Conservation (phyloP, 2,113 vertebrate species). For the Pollachius pollachius region DNA sequence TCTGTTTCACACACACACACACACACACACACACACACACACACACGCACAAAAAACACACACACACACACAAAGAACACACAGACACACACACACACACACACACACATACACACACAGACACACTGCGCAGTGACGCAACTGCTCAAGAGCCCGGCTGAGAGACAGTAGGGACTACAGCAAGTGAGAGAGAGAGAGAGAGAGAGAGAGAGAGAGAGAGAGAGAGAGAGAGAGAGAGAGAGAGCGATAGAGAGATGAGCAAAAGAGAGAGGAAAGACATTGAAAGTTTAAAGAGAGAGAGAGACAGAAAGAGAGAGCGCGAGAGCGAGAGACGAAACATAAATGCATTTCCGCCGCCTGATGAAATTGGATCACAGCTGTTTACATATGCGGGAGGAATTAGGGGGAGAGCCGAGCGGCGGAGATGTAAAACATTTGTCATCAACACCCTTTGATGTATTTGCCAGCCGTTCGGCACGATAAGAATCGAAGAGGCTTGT, state of each 20-base stretch:
- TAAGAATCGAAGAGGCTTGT: constrained; percentile 23
- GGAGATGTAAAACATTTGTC: constrained; percentile 34
- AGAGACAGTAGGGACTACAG: constrained; percentile 7
- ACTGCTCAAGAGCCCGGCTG: too few relatives aligned
- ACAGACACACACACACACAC: too few relatives aligned
- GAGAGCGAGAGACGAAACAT: constrained; percentile 10
- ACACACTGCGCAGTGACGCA: too few relatives aligned
- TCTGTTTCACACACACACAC: too few relatives aligned
- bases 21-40: too few relatives aligned
- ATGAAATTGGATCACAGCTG: constrained; percentile 74
- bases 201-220: neutral
- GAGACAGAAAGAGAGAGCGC: too few relatives aligned
- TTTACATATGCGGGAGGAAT: constrained; percentile 37
- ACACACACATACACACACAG: too few relatives aligned
- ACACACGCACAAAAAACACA: too few relatives aligned
- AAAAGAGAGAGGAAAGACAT: constrained; percentile 2
- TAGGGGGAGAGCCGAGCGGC: constrained; percentile 21
- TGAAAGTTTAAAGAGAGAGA: too few relatives aligned
- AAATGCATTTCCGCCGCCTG: constrained; percentile 66
- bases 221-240: constrained; percentile 5
- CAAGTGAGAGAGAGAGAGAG: constrained; percentile 27
- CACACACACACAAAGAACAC: too few relatives aligned
- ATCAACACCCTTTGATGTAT: constrained; percentile 21
- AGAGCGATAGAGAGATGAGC: constrained; percentile 8
- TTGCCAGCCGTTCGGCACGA: constrained; percentile 25